phyloP scores from a whole-genome alignment of 2,113 vertebrate species.

The Microtus pennsylvanicus region DNA sequence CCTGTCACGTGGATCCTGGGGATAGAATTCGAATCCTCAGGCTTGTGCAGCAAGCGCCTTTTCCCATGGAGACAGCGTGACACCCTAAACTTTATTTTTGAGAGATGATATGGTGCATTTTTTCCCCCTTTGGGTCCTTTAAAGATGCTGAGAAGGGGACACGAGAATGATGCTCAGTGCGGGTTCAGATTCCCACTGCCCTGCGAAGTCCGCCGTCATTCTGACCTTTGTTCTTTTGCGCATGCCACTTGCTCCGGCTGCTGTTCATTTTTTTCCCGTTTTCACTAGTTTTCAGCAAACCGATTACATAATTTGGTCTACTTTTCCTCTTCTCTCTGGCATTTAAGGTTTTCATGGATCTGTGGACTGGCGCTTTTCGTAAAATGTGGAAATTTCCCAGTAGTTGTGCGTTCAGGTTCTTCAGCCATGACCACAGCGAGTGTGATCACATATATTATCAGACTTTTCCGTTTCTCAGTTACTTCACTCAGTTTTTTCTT shows the following conservation, averaged over 20 bases:
- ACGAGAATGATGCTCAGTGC: background rate
- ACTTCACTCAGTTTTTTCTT: background rate
- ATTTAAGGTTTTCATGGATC: background rate
- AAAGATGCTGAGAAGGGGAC: background rate
- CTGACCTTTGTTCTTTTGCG: background rate
- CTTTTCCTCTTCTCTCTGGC: background rate
- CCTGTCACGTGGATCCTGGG: background rate
- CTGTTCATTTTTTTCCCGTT: background rate
- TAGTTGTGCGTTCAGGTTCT: background rate
- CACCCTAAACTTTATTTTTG: background rate
- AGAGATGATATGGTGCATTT: background rate
- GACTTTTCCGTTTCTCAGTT: background rate
- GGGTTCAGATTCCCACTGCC: fast-evolving
- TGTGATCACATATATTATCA: fast-evolving
- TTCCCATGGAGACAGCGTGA: too few species aligned
- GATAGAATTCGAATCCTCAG: background rate
- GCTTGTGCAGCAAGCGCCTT: too few species aligned
- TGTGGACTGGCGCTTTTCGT: background rate
- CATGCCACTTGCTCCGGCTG: background rate
- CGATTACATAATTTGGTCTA: background rate
- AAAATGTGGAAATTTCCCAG: background rate
- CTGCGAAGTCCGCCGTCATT: fast-evolving
- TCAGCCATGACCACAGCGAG: background rate
- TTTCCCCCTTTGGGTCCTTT: background rate
- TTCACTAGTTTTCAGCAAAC: background rate